These are phyloP conservation scores for Hylaeus volcanicus DNA, from an alignment of 1,140 invertebrate genomes.

Conservation along the genomic window DNA sequence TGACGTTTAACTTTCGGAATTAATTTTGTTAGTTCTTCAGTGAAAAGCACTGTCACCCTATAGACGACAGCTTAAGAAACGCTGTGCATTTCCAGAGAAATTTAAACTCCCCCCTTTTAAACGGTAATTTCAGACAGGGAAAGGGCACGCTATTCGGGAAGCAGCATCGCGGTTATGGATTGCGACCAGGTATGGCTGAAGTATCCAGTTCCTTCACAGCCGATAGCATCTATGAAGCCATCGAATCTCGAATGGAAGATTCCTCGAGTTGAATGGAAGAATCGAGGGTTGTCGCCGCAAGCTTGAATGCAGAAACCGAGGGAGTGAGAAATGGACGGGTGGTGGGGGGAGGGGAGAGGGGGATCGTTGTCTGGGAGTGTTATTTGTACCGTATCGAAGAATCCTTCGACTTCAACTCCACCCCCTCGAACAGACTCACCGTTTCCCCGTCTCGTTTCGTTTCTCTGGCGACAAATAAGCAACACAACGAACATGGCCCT, in stretches of 20 bases:
- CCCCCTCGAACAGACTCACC: constrained; percentile 44
- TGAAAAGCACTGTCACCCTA: no score
- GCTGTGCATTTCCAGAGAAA: background rate
- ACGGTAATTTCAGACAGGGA: background rate
- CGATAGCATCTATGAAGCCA: constrained; percentile 60
- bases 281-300: constrained; percentile 33
- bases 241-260: constrained; percentile 49
- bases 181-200: background rate
- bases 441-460: constrained; percentile 63
- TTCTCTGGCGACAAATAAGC: constrained; percentile 66
- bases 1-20: no score
- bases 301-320: constrained; percentile 18
- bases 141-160: background rate
- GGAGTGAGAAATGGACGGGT: no score
- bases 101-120: background rate
- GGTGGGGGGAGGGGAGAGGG: background rate
- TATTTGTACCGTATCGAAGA: constrained; percentile 66
- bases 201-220: constrained; percentile 35
- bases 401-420: constrained; percentile 33
- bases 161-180: constrained; percentile 10
- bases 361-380: constrained; percentile 52
- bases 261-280: constrained; percentile 26
- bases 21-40: no score
- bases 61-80: no score
- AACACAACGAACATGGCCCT: constrained; percentile 61